phyloP scores from a whole-genome alignment of 2,113 vertebrate species.

The Casuarius casuarius region DNA sequence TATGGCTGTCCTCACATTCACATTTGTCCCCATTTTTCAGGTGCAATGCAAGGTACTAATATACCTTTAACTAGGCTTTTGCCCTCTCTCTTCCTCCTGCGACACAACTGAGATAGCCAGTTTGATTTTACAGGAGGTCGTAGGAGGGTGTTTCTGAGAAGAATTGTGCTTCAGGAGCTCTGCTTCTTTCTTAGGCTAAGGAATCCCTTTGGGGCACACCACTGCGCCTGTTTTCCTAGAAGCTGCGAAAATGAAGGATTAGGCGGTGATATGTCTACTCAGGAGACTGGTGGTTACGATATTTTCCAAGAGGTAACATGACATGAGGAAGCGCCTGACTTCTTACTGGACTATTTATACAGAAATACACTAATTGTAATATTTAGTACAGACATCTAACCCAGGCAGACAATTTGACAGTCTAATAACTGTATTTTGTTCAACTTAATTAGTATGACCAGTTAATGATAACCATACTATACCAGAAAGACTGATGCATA shows the following conservation, averaged over 20 bases:
- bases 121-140: not conserved
- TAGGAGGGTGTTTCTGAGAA: not conserved
- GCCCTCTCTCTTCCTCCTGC: not conserved
- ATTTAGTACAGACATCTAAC: not conserved
- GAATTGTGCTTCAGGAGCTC: not conserved
- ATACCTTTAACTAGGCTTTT: not conserved
- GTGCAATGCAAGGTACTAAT: not conserved
- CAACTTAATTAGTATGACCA: constrained; percentile 1
- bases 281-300: not conserved
- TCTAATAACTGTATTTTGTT: not conserved
- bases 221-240: not conserved
- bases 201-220: not conserved
- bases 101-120: not conserved
- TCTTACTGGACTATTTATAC: not conserved
- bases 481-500: not conserved
- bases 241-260: not conserved
- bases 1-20: not conserved
- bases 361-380: not conserved
- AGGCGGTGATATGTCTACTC: not conserved
- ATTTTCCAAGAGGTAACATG: not conserved
- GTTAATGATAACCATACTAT: not conserved
- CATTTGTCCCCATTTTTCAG: fast-evolving
- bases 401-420: not conserved
- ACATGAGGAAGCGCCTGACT: not conserved
- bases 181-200: not conserved